phyloP scores from a whole-genome alignment of 2,797 vertebrate species.

The Gallinago nigripennis region DNA sequence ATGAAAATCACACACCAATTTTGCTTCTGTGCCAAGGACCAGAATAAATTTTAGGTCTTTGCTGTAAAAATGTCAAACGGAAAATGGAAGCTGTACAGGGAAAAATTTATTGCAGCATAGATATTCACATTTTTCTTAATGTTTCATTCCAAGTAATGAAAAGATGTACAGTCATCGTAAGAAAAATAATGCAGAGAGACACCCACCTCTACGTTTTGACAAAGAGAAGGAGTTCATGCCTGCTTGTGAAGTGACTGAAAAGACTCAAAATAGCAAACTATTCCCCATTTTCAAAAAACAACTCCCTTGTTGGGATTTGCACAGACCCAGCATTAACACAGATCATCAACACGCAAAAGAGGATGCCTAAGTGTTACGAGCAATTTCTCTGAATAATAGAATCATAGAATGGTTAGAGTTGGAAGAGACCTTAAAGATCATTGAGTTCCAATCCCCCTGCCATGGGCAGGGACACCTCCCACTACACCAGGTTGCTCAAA shows the following conservation, averaged over 20 bases:
- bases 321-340: neutral
- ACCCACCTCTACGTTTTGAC: neutral
- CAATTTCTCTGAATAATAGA: neutral
- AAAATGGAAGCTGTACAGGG: conserved; percentile 16
- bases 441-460: too few species aligned
- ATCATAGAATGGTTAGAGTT: too few species aligned
- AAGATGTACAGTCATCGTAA: neutral
- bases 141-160: neutral
- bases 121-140: neutral
- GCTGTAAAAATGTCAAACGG: neutral
- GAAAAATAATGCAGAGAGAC: neutral
- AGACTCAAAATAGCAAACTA: neutral
- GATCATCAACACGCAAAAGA: neutral
- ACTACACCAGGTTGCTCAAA: too few species aligned
- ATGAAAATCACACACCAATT: conserved; percentile 2
- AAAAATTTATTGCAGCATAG: neutral
- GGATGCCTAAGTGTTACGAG: neutral
- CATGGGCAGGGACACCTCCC: too few species aligned
- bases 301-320: neutral
- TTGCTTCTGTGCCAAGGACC: neutral
- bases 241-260: neutral
- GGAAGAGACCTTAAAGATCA: too few species aligned
- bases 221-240: rapidly evolving
- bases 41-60: conserved; percentile 31
- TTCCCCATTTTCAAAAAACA: neutral